phyloP scores from a whole-genome alignment of 2,888 invertebrate species.

The Coelopa pilipes region DNA sequence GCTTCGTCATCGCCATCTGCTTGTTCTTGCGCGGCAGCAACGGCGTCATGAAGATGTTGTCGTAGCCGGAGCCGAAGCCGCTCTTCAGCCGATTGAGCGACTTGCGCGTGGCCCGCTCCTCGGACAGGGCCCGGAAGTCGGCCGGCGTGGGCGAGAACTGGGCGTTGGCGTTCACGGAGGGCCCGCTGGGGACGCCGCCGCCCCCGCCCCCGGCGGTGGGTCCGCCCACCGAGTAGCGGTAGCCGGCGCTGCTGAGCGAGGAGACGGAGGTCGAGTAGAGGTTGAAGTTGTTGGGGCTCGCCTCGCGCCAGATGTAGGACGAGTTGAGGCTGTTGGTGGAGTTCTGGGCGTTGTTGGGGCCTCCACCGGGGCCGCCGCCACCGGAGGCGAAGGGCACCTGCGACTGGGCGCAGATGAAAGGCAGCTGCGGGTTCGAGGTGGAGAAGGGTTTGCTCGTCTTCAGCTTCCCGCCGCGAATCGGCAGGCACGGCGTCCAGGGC shows the following conservation, averaged over 20 bases:
- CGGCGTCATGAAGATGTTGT: slow-evolving; percentile 66
- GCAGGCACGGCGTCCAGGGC: slow-evolving; percentile 68
- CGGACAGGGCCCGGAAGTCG: slow-evolving; percentile 62
- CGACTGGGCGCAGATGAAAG: slow-evolving; percentile 59
- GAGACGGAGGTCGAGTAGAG: slow-evolving; percentile 66
- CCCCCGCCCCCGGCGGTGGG: slow-evolving; percentile 39
- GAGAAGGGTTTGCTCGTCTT: slow-evolving; percentile 68
- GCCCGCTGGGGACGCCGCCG: slow-evolving; percentile 20
- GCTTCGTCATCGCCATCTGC: slow-evolving; percentile 47
- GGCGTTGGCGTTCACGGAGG: not conserved
- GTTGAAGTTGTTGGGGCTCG: slow-evolving; percentile 67
- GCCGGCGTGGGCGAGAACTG: slow-evolving; percentile 39
- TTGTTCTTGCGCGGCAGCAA: slow-evolving; percentile 64
- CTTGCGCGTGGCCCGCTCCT: slow-evolving; percentile 63
- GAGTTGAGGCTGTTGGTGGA: slow-evolving; percentile 66
- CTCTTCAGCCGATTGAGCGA: slow-evolving; percentile 63
- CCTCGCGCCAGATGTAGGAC: slow-evolving; percentile 68
- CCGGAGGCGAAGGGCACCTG: slow-evolving; percentile 44
- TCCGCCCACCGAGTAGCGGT: slow-evolving; percentile 59
- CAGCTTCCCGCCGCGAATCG: slow-evolving; percentile 67
- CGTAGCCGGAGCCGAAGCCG: slow-evolving; percentile 66
- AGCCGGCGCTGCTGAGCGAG: slow-evolving; percentile 58
- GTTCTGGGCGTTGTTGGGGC: slow-evolving; percentile 52
- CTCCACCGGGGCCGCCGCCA: slow-evolving; percentile 41
- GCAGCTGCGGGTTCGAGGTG: slow-evolving; percentile 67